A percentile compares a stretch with the other conserved stretches of the same genome.
Conservation (phyloP, 2,888 invertebrate species). For the Kryphioiulus occultus region DNA sequence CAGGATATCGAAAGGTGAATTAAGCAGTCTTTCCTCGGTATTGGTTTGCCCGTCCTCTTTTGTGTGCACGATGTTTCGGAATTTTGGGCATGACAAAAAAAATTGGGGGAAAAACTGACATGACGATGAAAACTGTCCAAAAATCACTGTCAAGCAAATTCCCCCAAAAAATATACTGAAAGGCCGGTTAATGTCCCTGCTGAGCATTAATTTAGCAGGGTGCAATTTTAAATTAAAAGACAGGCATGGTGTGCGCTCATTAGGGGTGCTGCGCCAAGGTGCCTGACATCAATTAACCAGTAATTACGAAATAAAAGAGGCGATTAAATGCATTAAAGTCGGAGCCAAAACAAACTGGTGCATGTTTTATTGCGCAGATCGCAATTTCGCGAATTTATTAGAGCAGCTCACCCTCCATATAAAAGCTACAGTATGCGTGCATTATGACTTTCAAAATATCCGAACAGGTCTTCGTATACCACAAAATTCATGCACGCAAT, state of each 20-base stretch:
- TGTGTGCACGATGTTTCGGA: background rate
- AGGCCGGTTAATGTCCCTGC: background rate
- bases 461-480: background rate
- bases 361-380: background rate
- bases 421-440: background rate
- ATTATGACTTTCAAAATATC: background rate
- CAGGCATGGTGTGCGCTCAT: background rate
- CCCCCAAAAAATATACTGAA: background rate
- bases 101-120: no score
- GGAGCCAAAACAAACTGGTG: background rate
- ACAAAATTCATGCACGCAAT: background rate
- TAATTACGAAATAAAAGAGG: background rate
- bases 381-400: background rate
- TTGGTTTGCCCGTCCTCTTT: background rate
- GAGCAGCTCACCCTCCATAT: background rate
- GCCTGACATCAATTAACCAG: background rate
- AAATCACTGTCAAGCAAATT: background rate
- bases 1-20: background rate
- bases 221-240: background rate
- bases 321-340: background rate
- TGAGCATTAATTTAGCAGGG: background rate
- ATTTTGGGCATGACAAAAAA: background rate
- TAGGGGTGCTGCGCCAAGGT: background rate
- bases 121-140: no score
- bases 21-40: background rate